Evolutionary conservation across 2,797 vertebrate species (phyloP), one percentile per base, ranked within the genome.

Genomic region (Sebastes kiyomatsui): DNA sequence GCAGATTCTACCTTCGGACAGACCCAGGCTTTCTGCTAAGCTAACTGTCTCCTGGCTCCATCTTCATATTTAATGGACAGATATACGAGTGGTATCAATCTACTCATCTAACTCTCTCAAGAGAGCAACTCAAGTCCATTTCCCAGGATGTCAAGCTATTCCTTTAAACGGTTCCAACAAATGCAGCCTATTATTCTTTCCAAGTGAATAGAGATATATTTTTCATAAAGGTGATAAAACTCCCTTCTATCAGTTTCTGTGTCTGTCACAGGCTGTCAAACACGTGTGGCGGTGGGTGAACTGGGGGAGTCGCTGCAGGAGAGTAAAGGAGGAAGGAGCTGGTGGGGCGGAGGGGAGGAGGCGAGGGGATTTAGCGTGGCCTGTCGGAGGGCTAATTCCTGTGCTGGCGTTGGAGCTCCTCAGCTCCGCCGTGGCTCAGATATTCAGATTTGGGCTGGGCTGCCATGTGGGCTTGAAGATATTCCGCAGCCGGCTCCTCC

Each of bases 371-470:
- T 96, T 95, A 94, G 82, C 59, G 75, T 85, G 85, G 90, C 86
- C 92, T 92, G 92, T 92, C 80, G 89, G 87, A 90, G 86, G 91
- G 89, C 91, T 96, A 96, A 96, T 95, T 96, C 95, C 92, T 90
- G 86, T 85, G 90, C 94, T 90, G 88, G 91, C 81, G 84, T 90
- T 88, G 23, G 90, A 92, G 93, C 93, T 89, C 90, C 91, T 91
- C 90, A 91, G 93, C 93, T 89, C 85, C 87, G 71, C 84, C 73
- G 67, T 83, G 82, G 92, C 95, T 95, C 93, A 94, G 93, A 95
- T 95, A 95, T 96, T 95, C 93, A 95, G 94, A 96, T 96, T 95
- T 94, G 92, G 93, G 91, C 90, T 85, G 91, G 92, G 92, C 94
- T 95, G 93, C 95, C 94, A 95, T 95, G 94, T 96, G 95, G 94